These are phyloP conservation scores for Ophion obscuratus DNA, from an alignment of 2,888 invertebrate genomes.

Conservation along the genomic window DNA sequence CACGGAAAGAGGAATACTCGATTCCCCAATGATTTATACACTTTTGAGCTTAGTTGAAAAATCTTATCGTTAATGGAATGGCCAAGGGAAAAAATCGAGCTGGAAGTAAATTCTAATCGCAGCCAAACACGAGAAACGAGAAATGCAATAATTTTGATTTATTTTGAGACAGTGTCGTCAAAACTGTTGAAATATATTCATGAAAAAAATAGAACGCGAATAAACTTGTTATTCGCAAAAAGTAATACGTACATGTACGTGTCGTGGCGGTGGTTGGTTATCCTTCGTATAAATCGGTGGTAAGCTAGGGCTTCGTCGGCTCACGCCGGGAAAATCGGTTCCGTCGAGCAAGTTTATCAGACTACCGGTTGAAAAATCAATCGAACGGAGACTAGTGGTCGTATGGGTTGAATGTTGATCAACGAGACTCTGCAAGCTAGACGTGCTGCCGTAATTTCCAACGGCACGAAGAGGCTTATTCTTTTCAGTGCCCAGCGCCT, in stretches of 20 bases:
- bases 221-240: not conserved
- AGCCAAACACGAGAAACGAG: not conserved
- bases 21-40: no score
- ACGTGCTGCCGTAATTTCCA: constrained; percentile 76
- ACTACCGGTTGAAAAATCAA: constrained; percentile 76
- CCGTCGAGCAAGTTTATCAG: constrained; percentile 84
- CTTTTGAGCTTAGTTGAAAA: no score
- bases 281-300: constrained; percentile 87
- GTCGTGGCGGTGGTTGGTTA: constrained; percentile 79
- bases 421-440: constrained; percentile 76
- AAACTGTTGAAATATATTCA: not conserved
- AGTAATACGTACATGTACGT: constrained; percentile 35
- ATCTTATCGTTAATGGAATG: no score
- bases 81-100: not conserved
- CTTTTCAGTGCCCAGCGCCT: constrained; percentile 71
- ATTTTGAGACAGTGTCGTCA: not conserved
- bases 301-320: constrained; percentile 88
- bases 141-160: not conserved
- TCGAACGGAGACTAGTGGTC: constrained; percentile 71
- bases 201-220: not conserved
- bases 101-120: not conserved
- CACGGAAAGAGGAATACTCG: not conserved
- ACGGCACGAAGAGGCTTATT: constrained; percentile 74
- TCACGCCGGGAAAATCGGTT: constrained; percentile 84
- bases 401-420: constrained; percentile 71